phyloP scores from a whole-genome alignment of 64 coral and sea anemone genomes.

The Exaiptasia diaphana region DNA sequence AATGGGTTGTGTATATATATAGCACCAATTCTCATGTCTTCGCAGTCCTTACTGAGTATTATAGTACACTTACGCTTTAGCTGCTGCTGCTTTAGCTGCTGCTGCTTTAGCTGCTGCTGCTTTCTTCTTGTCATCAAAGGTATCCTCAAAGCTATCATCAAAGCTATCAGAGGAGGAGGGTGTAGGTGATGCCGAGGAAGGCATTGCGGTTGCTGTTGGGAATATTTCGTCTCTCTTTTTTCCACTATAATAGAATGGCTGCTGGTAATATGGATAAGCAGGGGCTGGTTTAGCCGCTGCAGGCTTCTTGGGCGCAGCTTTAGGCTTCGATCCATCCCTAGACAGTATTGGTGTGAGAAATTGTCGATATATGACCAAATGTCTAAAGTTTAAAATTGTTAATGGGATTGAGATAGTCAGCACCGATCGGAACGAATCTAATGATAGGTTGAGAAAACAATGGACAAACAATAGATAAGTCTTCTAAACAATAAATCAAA shows the following conservation, averaged over 20 bases:
- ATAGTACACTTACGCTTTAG: constrained; percentile 25
- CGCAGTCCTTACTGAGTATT: too few relatives aligned
- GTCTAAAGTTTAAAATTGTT: too few relatives aligned
- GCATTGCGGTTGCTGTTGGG: not conserved
- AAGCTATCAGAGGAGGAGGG: not conserved
- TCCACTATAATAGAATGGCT: not conserved
- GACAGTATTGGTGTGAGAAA: too few relatives aligned
- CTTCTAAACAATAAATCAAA: too few relatives aligned
- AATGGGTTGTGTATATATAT: too few relatives aligned
- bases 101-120: not conserved
- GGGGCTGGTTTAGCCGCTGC: not conserved
- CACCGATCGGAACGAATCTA: too few relatives aligned
- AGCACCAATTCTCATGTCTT: too few relatives aligned
- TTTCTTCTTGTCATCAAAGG: not conserved
- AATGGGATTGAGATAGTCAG: too few relatives aligned
- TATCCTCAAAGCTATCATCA: not conserved
- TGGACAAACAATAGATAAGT: too few relatives aligned
- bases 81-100: too few relatives aligned
- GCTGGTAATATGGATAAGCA: not conserved
- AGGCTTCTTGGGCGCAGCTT: not conserved
- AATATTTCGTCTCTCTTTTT: not conserved
- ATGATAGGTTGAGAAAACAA: too few relatives aligned
- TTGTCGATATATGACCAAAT: too few relatives aligned
- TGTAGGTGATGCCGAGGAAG: not conserved
- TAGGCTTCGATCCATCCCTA: not conserved